Conservation (phyloP, 2,888 invertebrate genomes). For the Glaucopsyche alexis region DNA sequence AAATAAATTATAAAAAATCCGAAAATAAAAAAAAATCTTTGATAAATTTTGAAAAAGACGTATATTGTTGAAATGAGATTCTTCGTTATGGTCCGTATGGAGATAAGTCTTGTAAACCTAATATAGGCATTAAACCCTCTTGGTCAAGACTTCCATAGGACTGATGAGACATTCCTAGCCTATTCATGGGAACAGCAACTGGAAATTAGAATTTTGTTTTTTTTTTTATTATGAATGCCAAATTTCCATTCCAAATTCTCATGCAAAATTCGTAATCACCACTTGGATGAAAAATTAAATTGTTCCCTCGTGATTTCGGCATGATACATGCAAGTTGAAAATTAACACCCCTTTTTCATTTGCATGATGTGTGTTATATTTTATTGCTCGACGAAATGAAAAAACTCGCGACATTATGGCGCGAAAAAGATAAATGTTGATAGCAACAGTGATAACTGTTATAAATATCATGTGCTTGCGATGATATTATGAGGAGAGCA, state of each 20-base stretch:
- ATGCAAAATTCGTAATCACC: not conserved
- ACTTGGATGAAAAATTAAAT: not conserved
- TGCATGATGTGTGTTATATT: not conserved
- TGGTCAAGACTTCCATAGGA: not conserved
- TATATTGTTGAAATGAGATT: not conserved
- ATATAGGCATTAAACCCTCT: not conserved
- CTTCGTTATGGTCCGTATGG: not conserved
- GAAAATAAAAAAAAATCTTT: not conserved
- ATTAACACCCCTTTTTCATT: conserved; percentile 15
- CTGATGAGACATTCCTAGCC: not conserved
- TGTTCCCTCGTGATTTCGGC: not conserved
- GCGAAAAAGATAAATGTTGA: not conserved
- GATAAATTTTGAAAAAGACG: not conserved
- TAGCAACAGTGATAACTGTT: not conserved
- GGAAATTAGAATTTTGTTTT: not conserved
- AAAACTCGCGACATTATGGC: conserved; percentile 5
- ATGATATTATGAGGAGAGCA: not conserved
- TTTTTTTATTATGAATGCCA: not conserved
- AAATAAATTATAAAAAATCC: not conserved
- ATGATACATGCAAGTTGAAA: conserved; percentile 10
- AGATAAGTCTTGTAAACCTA: not conserved
- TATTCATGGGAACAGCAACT: not conserved
- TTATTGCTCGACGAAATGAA: conserved; percentile 3
- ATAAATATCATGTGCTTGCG: not conserved
- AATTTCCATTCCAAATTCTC: not conserved